A percentile compares a stretch with the other conserved stretches of the same genome.
phyloP scores from a whole-genome alignment of 2,888 invertebrate genomes.

The Nomada fucata region DNA sequence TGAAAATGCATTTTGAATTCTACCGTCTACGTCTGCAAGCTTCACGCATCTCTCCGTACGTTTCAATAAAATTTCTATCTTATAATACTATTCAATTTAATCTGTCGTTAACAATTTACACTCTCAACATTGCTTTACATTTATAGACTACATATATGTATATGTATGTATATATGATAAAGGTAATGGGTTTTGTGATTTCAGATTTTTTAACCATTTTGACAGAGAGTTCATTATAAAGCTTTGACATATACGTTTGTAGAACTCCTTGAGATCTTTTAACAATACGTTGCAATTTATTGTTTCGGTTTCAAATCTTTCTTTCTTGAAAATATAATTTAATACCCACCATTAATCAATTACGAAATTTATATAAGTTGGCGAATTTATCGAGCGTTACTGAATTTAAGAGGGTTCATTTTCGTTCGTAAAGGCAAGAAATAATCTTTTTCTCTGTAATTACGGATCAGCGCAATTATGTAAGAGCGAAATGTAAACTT shows the following conservation, averaged over 20 bases:
- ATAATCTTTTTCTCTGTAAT: too few relatives aligned
- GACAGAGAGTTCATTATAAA: constrained; percentile 1
- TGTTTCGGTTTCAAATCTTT: neutral
- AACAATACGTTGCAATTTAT: neutral
- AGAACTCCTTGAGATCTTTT: neutral
- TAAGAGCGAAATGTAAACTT: too few relatives aligned
- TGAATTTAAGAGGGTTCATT: too few relatives aligned
- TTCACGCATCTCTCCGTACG: neutral
- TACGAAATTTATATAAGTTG: neutral
- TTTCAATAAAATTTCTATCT: constrained; percentile 18
- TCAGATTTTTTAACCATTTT: neutral
- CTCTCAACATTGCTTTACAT: constrained; percentile 14
- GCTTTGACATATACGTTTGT: neutral
- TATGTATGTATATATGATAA: neutral
- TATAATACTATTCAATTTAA: neutral
- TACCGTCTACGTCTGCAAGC: constrained; percentile 12
- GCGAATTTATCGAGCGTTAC: too few relatives aligned
- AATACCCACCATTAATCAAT: neutral
- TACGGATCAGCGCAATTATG: too few relatives aligned
- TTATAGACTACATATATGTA: constrained; percentile 12
- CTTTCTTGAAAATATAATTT: neutral
- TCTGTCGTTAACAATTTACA: constrained; percentile 19
- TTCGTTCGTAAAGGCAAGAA: too few relatives aligned
- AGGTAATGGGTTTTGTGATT: constrained; percentile 2
- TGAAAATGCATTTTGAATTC: neutral